Conservation (phyloP, 1,140 invertebrate species). For the Reticulitermes speratus region DNA sequence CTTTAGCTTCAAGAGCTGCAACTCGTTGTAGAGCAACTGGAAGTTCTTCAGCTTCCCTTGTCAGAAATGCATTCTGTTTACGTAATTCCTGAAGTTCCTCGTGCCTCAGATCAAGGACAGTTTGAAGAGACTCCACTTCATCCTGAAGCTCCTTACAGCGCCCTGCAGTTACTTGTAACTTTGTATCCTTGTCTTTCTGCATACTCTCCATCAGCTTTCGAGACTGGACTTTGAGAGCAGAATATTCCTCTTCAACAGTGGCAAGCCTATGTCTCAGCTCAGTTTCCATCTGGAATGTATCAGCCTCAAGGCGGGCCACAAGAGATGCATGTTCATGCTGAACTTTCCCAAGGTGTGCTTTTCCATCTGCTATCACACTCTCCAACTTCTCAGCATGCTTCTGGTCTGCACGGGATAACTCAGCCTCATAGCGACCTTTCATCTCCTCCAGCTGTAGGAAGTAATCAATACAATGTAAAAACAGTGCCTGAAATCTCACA, state of each 20-base stretch:
- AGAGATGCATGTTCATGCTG: constrained; percentile 34
- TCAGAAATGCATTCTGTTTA: constrained; percentile 58
- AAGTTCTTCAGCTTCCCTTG: constrained; percentile 56
- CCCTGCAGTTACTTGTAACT: constrained; percentile 42
- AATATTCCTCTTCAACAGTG: constrained; percentile 40
- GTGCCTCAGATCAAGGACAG: constrained; percentile 72
- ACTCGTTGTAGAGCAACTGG: constrained; percentile 55
- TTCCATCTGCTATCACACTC: constrained; percentile 40
- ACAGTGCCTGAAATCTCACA: too few species aligned
- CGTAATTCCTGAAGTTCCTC: constrained; percentile 68
- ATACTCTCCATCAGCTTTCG: constrained; percentile 38
- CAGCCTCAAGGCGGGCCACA: constrained; percentile 33
- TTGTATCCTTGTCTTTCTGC: constrained; percentile 43
- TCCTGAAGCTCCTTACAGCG: constrained; percentile 51
- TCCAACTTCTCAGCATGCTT: constrained; percentile 41
- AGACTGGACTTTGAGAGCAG: constrained; percentile 39
- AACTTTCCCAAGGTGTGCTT: constrained; percentile 40
- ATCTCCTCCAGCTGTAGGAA: background rate
- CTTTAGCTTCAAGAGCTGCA: constrained; percentile 59
- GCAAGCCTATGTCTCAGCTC: constrained; percentile 42
- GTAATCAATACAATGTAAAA: background rate
- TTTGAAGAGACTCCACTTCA: constrained; percentile 71
- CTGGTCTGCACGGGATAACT: constrained; percentile 41
- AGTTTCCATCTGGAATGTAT: constrained; percentile 38
- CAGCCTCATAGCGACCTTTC: constrained; percentile 33